Percentiles rank a stretch among this genome's conserved stretches.
phyloP scores from a whole-genome alignment of 2,888 invertebrate genomes.

The Sarcophaga subvicina region DNA sequence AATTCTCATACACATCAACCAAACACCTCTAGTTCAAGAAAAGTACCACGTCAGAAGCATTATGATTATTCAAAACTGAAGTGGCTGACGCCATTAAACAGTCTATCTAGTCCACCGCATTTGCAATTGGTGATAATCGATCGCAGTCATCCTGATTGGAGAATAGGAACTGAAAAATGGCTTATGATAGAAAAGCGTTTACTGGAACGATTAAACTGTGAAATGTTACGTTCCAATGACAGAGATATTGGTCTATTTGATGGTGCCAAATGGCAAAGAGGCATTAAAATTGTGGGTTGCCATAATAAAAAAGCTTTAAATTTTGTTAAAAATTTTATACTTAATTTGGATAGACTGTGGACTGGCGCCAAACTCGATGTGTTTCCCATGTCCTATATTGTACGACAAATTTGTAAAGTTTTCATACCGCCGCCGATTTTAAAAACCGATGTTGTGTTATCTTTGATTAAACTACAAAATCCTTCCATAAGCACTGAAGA shows the following conservation, averaged over 20 bases:
- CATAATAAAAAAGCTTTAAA: slow-evolving; percentile 41
- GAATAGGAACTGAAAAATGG: slow-evolving; percentile 43
- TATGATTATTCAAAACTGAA: slow-evolving; percentile 44
- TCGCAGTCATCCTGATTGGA: slow-evolving; percentile 38
- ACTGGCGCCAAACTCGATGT: slow-evolving; percentile 44
- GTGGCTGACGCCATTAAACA: slow-evolving; percentile 45
- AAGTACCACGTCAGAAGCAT: too few species aligned
- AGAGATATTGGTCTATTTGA: slow-evolving; percentile 44
- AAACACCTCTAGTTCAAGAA: neutral
- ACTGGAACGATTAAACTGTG: slow-evolving; percentile 38
- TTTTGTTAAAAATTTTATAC: slow-evolving; percentile 49
- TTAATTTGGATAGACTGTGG: slow-evolving; percentile 31
- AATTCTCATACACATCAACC: neutral
- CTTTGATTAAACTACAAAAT: slow-evolving; percentile 47
- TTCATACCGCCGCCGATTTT: slow-evolving; percentile 50
- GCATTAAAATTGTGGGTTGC: slow-evolving; percentile 52
- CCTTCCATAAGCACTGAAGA: slow-evolving; percentile 31
- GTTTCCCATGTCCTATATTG: slow-evolving; percentile 19
- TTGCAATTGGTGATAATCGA: slow-evolving; percentile 57
- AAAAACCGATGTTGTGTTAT: slow-evolving; percentile 16
- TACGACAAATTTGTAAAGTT: slow-evolving; percentile 21
- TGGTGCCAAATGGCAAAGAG: slow-evolving; percentile 51
- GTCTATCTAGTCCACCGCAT: slow-evolving; percentile 34
- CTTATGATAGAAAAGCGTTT: slow-evolving; percentile 53
- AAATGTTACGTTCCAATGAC: slow-evolving; percentile 45